Conservation (phyloP, 2,797 vertebrate species). For the Gymnothorax reevesii region DNA sequence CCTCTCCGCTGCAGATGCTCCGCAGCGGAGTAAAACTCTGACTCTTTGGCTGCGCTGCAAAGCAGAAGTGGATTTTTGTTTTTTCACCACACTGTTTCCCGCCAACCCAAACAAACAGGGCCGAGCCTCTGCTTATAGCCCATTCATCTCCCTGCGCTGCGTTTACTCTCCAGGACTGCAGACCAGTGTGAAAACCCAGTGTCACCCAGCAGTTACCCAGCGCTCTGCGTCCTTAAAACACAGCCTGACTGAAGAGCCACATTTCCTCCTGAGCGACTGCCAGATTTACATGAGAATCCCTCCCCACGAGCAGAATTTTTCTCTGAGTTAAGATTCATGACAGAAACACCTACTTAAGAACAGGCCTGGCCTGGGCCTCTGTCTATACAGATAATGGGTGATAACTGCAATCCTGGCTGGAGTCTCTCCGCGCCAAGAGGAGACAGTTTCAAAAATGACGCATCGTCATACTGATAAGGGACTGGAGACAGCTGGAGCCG, state of each 20-base stretch:
- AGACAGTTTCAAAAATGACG: not conserved
- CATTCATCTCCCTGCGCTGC: not conserved
- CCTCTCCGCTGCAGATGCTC: slow-evolving; percentile 67
- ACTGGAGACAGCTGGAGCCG: not conserved
- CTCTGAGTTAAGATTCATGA: not conserved
- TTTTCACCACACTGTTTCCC: not conserved
- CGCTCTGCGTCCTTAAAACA: not conserved
- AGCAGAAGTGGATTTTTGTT: slow-evolving; percentile 13
- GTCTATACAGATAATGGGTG: not conserved
- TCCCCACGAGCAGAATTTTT: not conserved
- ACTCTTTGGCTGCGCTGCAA: not conserved
- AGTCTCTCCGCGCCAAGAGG: not conserved
- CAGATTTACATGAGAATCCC: not conserved
- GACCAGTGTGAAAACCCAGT: not conserved
- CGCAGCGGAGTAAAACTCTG: slow-evolving; percentile 37
- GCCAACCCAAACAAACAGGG: slow-evolving; percentile 22
- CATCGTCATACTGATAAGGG: not conserved
- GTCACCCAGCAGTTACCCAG: not conserved
- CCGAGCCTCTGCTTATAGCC: not conserved
- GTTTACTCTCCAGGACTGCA: not conserved
- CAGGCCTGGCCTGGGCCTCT: not conserved
- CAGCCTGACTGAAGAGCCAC: not conserved
- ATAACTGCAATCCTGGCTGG: not conserved
- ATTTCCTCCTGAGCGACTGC: not conserved
- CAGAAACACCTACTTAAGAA: not conserved